Base-by-base conservation (phyloP, 2,113 vertebrate species). In the Gulo gulo region DNA sequence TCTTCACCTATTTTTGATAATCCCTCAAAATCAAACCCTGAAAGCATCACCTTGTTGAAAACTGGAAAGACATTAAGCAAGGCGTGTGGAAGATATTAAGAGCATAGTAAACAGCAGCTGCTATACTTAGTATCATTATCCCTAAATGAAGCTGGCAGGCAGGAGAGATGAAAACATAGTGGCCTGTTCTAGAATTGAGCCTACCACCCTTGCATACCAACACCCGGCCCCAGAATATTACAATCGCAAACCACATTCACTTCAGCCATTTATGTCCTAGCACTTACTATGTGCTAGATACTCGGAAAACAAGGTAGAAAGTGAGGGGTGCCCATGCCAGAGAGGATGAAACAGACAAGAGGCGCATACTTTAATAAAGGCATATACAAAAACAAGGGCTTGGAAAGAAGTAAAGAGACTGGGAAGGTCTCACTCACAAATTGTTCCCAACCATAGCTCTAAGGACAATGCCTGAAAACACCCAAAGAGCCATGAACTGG, bases 361-460 rank as follows among this genome's bases (percentile, higher is more conserved):
- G 14, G 26, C 20, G 0, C 0, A 10, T 8, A 4, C 7, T 13
- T 4, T 3, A 12, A 36, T 1, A 74, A 78, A 87, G 50, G 23
- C 36, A n/a, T 6, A 61, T 12, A 36, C 24, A 24, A 42, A 59
- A 92, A 57, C 21, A 57, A n/a, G 3, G 34, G 14, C 34, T 34
- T 80, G 13, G 4, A 65, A 79, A 93, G 31, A 74, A 24, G 15
- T 45, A 73, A 81, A n/a, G 76, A 31, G 29, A 45, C 23, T 4
- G 6, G 52, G 29, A 65, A 34, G 45, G 39, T 47, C 13, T 47
- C 20, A 86, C 31, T 42, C 9, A 29, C 10, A 8, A 26, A 39
- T 4, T 73, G 13, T 52, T 71, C 13, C 71, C 52, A 50, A 14
- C 26, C 9, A 87, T 8, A 34, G 18, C 2, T 80, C 42, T 42